These are phyloP conservation scores for Chloroceryle amazona DNA, from an alignment of 2,797 vertebrate species.

Conservation along the genomic window DNA sequence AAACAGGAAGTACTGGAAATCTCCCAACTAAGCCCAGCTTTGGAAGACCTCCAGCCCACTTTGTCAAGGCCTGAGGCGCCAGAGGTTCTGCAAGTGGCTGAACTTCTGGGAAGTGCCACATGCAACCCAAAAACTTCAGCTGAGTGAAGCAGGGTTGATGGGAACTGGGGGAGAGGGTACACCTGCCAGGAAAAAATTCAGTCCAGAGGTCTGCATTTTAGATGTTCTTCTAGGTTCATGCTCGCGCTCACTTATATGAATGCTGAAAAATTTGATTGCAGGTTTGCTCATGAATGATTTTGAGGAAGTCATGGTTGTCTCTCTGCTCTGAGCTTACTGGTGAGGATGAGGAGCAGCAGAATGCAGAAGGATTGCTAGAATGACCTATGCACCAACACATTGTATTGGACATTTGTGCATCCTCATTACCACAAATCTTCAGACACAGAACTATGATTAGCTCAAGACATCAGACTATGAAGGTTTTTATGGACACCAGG, in stretches of 20 bases:
- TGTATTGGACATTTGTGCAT: accelerated
- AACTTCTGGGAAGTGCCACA: conserved; percentile 17
- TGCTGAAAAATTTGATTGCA: background rate
- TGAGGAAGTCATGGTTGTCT: background rate
- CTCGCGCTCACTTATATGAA: background rate
- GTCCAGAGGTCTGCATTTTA: background rate
- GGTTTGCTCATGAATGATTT: background rate
- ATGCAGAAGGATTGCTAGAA: background rate
- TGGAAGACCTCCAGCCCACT: conserved; percentile 45
- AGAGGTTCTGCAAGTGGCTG: conserved; percentile 14
- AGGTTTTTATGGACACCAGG: background rate
- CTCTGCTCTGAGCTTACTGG: background rate
- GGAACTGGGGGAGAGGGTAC: background rate
- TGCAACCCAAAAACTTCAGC: background rate
- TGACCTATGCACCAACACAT: background rate
- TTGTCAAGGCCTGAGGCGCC: background rate
- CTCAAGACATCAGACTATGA: accelerated
- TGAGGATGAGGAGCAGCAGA: background rate
- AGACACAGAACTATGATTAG: background rate
- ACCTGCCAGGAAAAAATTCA: background rate
- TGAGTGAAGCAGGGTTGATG: background rate
- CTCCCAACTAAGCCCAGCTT: background rate
- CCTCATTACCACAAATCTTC: background rate
- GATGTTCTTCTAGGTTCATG: background rate
- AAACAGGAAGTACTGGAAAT: conserved; percentile 45